phyloP scores from a whole-genome alignment of 2,888 invertebrate species.

The Lasioglossum calceatum region DNA sequence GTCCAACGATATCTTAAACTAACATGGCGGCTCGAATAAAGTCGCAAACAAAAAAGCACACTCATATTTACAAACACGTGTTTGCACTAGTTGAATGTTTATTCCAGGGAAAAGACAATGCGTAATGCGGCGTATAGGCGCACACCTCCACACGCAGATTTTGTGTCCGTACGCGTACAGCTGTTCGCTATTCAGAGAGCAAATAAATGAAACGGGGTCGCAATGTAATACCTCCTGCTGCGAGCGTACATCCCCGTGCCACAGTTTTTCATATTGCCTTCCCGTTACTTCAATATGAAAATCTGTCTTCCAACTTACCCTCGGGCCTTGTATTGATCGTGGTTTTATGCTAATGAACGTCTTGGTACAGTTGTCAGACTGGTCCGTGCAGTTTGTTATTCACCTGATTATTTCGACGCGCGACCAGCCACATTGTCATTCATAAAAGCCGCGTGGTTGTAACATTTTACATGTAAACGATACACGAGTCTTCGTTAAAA shows the following conservation, averaged over 20 bases:
- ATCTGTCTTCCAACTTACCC: conserved; percentile 46
- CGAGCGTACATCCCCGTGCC: conserved; percentile 36
- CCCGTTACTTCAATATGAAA: conserved; percentile 56
- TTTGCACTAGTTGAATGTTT: conserved; percentile 42
- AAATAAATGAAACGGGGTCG: conserved; percentile 73
- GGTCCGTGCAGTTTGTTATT: conserved; percentile 23
- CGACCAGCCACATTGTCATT: not conserved
- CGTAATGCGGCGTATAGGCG: conserved; percentile 40
- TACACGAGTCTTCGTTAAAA: not conserved
- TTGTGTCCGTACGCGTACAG: conserved; percentile 8
- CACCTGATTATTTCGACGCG: conserved; percentile 3
- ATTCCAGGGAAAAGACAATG: conserved; percentile 56
- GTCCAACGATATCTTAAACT: not conserved
- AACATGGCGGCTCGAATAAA: not conserved
- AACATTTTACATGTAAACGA: not conserved
- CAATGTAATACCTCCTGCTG: conserved; percentile 64
- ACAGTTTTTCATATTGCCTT: conserved; percentile 66
- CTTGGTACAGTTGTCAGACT: conserved; percentile 36
- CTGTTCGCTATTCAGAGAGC: conserved; percentile 64
- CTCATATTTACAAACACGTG: conserved; percentile 21
- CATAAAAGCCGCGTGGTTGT: not conserved
- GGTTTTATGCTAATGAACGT: conserved; percentile 51
- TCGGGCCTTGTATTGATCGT: conserved; percentile 27
- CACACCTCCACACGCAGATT: not conserved
- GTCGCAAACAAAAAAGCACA: not conserved